A percentile compares a stretch with the other conserved stretches of the same genome.
Evolutionary conservation across 2,113 vertebrate species (phyloP).

Genomic region (Fukomys damarensis): DNA sequence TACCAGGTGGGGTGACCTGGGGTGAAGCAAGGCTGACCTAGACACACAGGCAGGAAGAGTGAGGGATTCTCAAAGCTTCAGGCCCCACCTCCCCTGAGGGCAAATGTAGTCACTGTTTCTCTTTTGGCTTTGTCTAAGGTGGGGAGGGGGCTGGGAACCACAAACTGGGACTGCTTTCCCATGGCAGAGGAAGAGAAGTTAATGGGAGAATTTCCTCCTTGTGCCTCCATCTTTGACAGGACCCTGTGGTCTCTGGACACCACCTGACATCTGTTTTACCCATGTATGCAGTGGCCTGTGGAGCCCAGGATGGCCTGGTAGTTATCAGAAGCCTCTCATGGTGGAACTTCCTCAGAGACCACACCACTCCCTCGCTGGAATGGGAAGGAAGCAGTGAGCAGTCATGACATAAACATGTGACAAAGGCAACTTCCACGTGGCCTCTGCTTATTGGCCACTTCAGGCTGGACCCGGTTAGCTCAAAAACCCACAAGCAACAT

Average conservation of each 20-base stretch:
- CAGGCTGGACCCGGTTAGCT: accelerated
- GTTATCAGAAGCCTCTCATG: background rate
- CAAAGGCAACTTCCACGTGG: background rate
- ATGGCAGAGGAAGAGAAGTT: background rate
- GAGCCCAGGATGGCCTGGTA: background rate
- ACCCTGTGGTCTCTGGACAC: background rate
- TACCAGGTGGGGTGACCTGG: background rate
- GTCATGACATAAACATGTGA: background rate
- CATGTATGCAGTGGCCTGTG: accelerated
- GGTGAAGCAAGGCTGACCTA: background rate
- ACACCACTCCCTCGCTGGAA: accelerated
- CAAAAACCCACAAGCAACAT: background rate
- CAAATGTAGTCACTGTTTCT: background rate
- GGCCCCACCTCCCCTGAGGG: background rate
- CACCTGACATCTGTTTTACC: accelerated
- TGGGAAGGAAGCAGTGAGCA: accelerated
- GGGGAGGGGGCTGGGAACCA: background rate
- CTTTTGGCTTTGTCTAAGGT: background rate
- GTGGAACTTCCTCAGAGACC: background rate
- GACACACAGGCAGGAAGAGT: background rate
- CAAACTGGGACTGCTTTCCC: background rate
- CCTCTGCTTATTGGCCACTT: background rate
- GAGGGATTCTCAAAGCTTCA: background rate
- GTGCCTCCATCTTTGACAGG: background rate
- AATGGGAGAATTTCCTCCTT: background rate